These are phyloP conservation scores for Palythoa caribaeorum DNA, from an alignment of 92 coral and sea anemone genomes.

Conservation along the genomic window DNA sequence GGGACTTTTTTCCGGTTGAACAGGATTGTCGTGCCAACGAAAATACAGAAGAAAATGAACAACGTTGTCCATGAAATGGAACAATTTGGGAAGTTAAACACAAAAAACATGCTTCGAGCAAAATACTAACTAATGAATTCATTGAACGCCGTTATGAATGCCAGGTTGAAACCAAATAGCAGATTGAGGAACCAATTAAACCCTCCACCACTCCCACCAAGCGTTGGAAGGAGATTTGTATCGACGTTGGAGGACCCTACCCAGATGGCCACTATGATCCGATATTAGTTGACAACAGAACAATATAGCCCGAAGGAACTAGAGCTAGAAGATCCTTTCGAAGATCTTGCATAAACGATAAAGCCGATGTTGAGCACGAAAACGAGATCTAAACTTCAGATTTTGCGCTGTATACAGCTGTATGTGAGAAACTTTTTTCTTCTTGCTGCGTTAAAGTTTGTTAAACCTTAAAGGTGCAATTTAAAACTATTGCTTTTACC, in stretches of 20 bases:
- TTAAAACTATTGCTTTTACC: too few species aligned
- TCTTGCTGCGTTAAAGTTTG: too few species aligned
- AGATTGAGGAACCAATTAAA: not conserved
- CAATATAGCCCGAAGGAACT: not conserved
- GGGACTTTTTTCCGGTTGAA: not conserved
- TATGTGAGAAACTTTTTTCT: too few species aligned
- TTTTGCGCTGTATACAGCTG: too few species aligned
- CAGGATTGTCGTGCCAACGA: not conserved
- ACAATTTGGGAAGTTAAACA: constrained; percentile 12
- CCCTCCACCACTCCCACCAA: constrained; percentile 35
- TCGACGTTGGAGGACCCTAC: not conserved
- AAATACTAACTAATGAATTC: constrained; percentile 47
- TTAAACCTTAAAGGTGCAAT: too few species aligned
- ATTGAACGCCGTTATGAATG: not conserved
- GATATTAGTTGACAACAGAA: not conserved
- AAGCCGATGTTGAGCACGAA: too few species aligned
- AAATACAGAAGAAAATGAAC: too few species aligned
- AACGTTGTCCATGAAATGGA: constrained; percentile 33
- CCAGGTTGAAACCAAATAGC: not conserved
- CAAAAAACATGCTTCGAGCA: too few species aligned
- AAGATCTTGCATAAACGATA: too few species aligned
- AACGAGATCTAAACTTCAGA: too few species aligned
- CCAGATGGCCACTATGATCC: not conserved
- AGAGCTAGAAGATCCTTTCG: too few species aligned
- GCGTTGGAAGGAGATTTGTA: not conserved